Base-by-base conservation (phyloP, 37 sponge, comb jelly and placozoan species). In the Spongia lamella region DNA sequence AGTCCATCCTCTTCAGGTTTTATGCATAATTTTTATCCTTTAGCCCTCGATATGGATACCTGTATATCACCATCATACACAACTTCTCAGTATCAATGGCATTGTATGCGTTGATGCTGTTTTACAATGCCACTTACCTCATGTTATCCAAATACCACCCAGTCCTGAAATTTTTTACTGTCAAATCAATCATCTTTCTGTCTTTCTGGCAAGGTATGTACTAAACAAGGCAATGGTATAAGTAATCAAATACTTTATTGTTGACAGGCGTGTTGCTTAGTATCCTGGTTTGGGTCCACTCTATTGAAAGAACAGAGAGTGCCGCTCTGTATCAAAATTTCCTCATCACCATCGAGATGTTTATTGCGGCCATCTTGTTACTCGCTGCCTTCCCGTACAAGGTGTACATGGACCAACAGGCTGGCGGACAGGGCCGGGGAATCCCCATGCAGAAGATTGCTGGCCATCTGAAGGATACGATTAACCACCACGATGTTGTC, bases 121-220 rank as follows among this genome's bases (percentile, higher is more conserved):
- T 98, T 93, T 98, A 98, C 78, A 55, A 76, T 62, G 95, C 96
- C 38, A 95, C 96, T 32, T 56, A 68, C 29, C 64, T 76, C 0
- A 75, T 98, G 7, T 89, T 98, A 36, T 70, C 75, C 36, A 71
- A 82, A 15, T 92, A 89, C 57, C 55, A 92, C 55, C 99, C 99
- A 22, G 90, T 98, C 19, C 71, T 98, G 36, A 98, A 98, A 77
- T 98, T 98, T 84, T 61, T 98, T 56, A 72, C 86, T n/a, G 73
- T 98, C 43, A 98, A 98, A 59, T 64, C 86, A 7, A 83, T 98
- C 21, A 77, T 98, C 30, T 95, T 98, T 57, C 78, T 95, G 22
- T 87, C 93, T 1, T 98, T 98, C 66, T 98, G 99, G 99, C 99
- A 98, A 90, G 96, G 99, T 90, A 35, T 63, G 29, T 22, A 35